These are phyloP conservation scores for Hippocampus kuda DNA, from an alignment of 2,797 vertebrate species.

Conservation along the genomic window DNA sequence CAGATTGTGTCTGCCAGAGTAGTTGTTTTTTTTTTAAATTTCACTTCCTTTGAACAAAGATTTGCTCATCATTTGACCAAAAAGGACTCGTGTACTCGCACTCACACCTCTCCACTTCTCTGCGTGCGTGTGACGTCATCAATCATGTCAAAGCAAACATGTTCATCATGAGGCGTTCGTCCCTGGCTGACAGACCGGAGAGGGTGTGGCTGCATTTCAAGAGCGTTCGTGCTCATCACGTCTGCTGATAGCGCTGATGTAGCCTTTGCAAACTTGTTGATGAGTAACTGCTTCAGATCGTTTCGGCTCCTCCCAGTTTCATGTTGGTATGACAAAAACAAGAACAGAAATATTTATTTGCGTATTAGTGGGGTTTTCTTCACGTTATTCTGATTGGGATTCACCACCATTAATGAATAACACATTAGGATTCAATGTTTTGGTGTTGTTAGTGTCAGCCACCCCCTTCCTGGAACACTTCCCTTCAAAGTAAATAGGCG, in stretches of 20 bases:
- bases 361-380: not conserved
- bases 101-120: not conserved
- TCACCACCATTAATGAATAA: not conserved
- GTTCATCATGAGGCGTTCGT: conserved; percentile 14
- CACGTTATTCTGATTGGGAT: not conserved
- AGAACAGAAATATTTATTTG: not conserved
- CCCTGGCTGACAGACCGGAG: not conserved
- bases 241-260: not conserved
- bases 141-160: conserved; percentile 20
- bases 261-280: not conserved
- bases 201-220: conserved; percentile 23
- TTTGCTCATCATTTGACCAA: not conserved
- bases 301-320: not conserved
- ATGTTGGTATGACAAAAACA: not conserved
- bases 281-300: not conserved
- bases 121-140: not conserved
- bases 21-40: not conserved
- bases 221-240: not conserved
- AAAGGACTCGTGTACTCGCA: not conserved
- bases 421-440: no score
- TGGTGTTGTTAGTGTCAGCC: no score
- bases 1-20: not conserved
- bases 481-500: no score
- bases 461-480: no score
- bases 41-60: not conserved